phyloP scores from a whole-genome alignment of 2,797 vertebrate species.

The Steatocranus sp. region DNA sequence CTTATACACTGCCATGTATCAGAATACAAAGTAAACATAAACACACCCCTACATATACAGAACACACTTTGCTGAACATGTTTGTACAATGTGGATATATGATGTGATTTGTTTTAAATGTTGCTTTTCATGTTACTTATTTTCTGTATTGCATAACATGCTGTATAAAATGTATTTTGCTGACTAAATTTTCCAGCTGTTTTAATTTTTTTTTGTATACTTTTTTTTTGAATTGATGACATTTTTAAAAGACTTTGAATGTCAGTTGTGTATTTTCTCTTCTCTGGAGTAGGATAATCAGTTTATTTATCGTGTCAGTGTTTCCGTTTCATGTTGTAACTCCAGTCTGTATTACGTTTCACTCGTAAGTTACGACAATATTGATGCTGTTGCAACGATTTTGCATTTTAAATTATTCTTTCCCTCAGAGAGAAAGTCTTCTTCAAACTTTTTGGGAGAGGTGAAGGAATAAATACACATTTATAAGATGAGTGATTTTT shows the following conservation, averaged over 20 bases:
- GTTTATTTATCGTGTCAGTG: constrained; percentile 35
- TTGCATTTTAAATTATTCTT: constrained; percentile 7
- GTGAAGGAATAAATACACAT: constrained; percentile 58
- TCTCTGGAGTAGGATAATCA: constrained; percentile 28
- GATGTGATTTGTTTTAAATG: constrained; percentile 55
- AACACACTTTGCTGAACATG: constrained; percentile 30
- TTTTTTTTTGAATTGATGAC: constrained; percentile 9
- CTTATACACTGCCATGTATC: constrained; percentile 7
- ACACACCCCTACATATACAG: neutral
- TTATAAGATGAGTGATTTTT: constrained; percentile 29
- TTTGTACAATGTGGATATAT: constrained; percentile 54
- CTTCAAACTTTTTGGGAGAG: constrained; percentile 25
- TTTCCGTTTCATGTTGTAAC: constrained; percentile 20
- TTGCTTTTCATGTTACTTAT: constrained; percentile 55
- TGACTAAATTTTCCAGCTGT: constrained; percentile 41
- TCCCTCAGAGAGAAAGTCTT: constrained; percentile 21
- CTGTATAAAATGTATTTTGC: constrained; percentile 40
- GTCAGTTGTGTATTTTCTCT: constrained; percentile 52
- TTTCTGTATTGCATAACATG: constrained; percentile 43
- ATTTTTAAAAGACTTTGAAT: constrained; percentile 63
- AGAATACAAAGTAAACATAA: neutral
- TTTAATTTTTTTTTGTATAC: constrained; percentile 58
- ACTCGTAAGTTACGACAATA: constrained; percentile 1
- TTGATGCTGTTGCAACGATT: neutral
- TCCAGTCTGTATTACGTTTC: constrained; percentile 20